Conservation (phyloP, 2,888 invertebrate species). For the Ectobius pallidus region DNA sequence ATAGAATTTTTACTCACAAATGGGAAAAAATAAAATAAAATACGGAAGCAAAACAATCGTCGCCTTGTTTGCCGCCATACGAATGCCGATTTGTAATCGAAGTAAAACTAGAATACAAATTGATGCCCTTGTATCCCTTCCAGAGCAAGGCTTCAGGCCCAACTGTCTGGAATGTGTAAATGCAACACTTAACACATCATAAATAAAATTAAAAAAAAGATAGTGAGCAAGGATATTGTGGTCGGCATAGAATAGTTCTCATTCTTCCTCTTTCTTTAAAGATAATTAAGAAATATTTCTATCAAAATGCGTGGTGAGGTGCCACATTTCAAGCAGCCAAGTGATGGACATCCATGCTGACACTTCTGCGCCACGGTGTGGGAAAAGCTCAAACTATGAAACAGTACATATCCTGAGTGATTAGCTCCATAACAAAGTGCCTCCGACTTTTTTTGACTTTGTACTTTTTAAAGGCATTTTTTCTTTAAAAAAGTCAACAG, state of each 20-base stretch:
- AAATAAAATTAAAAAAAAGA: constrained; percentile 39
- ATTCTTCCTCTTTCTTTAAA: constrained; percentile 18
- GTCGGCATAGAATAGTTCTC: constrained; percentile 36
- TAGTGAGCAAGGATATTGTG: constrained; percentile 45
- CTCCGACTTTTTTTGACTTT: constrained; percentile 44
- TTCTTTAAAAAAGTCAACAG: constrained; percentile 43
- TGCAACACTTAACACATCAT: constrained; percentile 40
- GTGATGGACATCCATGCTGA: constrained; percentile 30
- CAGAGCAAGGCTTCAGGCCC: constrained; percentile 51
- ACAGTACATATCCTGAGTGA: constrained; percentile 42
- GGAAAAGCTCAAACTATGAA: constrained; percentile 25
- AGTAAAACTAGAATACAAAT: constrained; percentile 22
- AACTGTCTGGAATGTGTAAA: constrained; percentile 56
- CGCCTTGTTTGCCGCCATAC: constrained; percentile 21
- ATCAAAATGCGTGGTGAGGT: constrained; percentile 35
- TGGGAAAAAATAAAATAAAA: constrained; percentile 12
- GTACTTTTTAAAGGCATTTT: constrained; percentile 44
- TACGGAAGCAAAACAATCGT: constrained; percentile 13
- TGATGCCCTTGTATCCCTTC: constrained; percentile 60
- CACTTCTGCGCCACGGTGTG: not conserved
- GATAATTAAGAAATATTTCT: constrained; percentile 36
- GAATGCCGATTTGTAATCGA: constrained; percentile 2
- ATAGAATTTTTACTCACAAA: constrained; percentile 19
- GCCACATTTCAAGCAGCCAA: constrained; percentile 28
- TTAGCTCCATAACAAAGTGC: constrained; percentile 43